A percentile compares a stretch with the other conserved stretches of the same genome.
These are phyloP conservation scores for Brachyopa scutellaris DNA, from an alignment of 2,888 invertebrate genomes.

Conservation along the genomic window DNA sequence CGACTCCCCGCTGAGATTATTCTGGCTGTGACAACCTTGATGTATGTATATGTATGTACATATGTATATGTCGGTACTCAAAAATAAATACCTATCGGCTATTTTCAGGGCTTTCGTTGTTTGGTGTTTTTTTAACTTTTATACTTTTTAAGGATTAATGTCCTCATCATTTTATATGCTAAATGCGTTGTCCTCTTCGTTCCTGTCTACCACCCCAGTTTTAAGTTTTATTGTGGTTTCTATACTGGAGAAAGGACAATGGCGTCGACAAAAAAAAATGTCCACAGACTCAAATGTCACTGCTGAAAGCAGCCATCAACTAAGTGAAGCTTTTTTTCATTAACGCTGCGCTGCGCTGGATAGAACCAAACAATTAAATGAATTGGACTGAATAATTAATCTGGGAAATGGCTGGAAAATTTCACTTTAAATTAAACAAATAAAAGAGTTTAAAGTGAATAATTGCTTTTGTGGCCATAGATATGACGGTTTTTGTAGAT, in stretches of 20 bases:
- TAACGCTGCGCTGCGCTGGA: constrained; percentile 4
- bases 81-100: constrained; percentile 27
- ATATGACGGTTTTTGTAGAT: too few relatives aligned
- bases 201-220: constrained; percentile 10
- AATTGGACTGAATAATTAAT: constrained; percentile 60
- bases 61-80: too few relatives aligned
- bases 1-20: constrained; percentile 55
- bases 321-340: constrained; percentile 36
- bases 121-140: constrained; percentile 2
- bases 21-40: constrained; percentile 34
- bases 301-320: constrained; percentile 7
- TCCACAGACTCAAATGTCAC: constrained; percentile 35
- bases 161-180: constrained; percentile 63
- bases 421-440: constrained; percentile 28
- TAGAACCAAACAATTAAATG: constrained; percentile 50
- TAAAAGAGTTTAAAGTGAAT: constrained; percentile 17
- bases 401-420: constrained; percentile 38
- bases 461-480: too few relatives aligned
- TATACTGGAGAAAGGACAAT: constrained; percentile 13
- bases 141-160: constrained; percentile 40
- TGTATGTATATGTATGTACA: too few relatives aligned
- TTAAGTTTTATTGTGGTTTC: constrained; percentile 32
- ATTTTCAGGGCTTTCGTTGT: constrained; percentile 24
- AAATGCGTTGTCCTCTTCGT: constrained; percentile 44
- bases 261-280: constrained; percentile 2